Evolutionary conservation across 1,140 invertebrate genomes (phyloP).

Genomic region (Spodoptera litura): DNA sequence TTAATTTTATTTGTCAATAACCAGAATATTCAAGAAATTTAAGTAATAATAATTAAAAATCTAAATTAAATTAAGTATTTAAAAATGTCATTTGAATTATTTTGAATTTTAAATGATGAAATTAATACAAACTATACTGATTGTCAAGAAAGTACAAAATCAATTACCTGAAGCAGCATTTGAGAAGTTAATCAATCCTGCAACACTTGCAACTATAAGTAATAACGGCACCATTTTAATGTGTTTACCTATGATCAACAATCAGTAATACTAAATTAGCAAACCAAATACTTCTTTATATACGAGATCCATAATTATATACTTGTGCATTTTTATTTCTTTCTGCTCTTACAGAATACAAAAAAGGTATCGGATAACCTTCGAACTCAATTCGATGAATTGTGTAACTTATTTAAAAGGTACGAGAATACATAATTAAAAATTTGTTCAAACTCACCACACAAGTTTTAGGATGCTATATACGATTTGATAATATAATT

Average conservation of each 20-base stretch:
- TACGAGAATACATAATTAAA: background rate
- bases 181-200: too few species aligned
- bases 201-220: background rate
- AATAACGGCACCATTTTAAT: background rate
- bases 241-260: too few species aligned
- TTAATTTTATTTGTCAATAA: too few species aligned
- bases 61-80: too few species aligned
- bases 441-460: background rate
- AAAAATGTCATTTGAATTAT: too few species aligned
- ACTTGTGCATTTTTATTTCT: background rate
- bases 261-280: background rate
- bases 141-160: too few species aligned
- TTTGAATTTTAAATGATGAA: too few species aligned
- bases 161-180: too few species aligned
- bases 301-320: background rate
- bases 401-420: background rate
- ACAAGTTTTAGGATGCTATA: background rate
- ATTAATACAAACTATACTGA: too few species aligned
- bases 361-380: background rate
- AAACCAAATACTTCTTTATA: background rate
- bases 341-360: background rate
- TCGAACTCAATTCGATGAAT: background rate
- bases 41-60: too few species aligned
- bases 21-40: too few species aligned
- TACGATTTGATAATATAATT: too few species aligned